Percentiles rank a stretch among this genome's conserved stretches.
These are phyloP conservation scores for Halichoerus grypus DNA, from an alignment of 2,113 vertebrate genomes.

Conservation along the genomic window DNA sequence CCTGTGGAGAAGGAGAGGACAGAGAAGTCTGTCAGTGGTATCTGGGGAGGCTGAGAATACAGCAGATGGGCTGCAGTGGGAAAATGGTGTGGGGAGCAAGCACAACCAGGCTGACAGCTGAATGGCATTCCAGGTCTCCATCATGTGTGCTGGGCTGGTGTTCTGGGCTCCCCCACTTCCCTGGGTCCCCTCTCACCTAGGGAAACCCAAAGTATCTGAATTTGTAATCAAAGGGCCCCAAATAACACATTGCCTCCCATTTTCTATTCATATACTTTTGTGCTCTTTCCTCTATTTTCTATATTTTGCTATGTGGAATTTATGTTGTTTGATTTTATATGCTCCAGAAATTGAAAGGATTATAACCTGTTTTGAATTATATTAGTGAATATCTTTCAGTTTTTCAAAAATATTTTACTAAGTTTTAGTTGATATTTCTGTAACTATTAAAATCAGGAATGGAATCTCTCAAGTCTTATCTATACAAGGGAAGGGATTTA, in stretches of 20 bases:
- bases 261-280: neutral
- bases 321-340: neutral
- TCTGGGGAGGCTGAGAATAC: neutral
- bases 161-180: neutral
- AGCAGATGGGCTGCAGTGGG: neutral
- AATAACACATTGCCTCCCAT: neutral
- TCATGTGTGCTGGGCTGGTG: neutral
- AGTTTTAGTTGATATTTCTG: slow-evolving; percentile 48
- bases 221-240: neutral
- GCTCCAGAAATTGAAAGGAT: neutral
- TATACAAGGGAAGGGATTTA: neutral
- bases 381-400: neutral
- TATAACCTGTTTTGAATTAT: neutral
- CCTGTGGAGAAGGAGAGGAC: neutral
- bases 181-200: neutral
- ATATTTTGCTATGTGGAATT: neutral
- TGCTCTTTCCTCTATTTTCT: neutral
- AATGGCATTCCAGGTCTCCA: neutral
- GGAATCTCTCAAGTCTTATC: neutral
- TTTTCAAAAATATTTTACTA: slow-evolving; percentile 45
- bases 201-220: neutral
- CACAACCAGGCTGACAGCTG: fast-evolving
- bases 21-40: neutral
- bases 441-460: slow-evolving; percentile 9
- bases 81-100: neutral